phyloP scores from a whole-genome alignment of 2,797 vertebrate genomes.

The Coilia nasus region DNA sequence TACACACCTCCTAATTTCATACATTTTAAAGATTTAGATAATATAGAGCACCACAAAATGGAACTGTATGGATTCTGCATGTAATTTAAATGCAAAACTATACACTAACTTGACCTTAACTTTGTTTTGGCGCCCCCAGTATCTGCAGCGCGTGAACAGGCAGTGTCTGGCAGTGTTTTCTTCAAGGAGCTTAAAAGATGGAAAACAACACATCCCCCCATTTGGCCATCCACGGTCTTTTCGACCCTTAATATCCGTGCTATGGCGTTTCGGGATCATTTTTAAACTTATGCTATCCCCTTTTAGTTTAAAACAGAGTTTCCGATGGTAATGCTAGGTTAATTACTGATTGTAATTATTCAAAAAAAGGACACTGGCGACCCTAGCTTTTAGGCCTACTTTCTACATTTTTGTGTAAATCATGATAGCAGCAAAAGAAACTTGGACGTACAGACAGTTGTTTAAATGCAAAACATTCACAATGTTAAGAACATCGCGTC shows the following conservation, averaged over 20 bases:
- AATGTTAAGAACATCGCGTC: background rate
- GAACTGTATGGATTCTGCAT: background rate
- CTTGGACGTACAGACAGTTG: background rate
- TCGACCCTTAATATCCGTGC: background rate
- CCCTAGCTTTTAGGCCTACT: background rate
- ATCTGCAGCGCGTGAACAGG: slow-evolving; percentile 84
- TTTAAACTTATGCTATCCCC: background rate
- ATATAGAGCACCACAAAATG: background rate
- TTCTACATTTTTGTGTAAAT: background rate
- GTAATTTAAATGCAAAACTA: slow-evolving; percentile 76
- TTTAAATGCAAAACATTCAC: background rate
- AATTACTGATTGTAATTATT: background rate
- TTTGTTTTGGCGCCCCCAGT: slow-evolving; percentile 92
- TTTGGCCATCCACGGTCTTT: slow-evolving; percentile 7
- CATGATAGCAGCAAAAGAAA: background rate
- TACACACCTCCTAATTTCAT: background rate
- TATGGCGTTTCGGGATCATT: background rate
- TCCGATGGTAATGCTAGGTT: background rate
- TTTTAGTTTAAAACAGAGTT: background rate
- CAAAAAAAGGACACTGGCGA: background rate
- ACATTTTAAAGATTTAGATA: background rate
- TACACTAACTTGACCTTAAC: slow-evolving; percentile 99
- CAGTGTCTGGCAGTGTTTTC: slow-evolving; percentile 76
- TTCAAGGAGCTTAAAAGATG: slow-evolving; percentile 63
- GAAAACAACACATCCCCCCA: slow-evolving; percentile 17